Evolutionary conservation across 2,113 vertebrate genomes (phyloP), one percentile per base, ranked within the genome.

Genomic region (Suricata suricatta): DNA sequence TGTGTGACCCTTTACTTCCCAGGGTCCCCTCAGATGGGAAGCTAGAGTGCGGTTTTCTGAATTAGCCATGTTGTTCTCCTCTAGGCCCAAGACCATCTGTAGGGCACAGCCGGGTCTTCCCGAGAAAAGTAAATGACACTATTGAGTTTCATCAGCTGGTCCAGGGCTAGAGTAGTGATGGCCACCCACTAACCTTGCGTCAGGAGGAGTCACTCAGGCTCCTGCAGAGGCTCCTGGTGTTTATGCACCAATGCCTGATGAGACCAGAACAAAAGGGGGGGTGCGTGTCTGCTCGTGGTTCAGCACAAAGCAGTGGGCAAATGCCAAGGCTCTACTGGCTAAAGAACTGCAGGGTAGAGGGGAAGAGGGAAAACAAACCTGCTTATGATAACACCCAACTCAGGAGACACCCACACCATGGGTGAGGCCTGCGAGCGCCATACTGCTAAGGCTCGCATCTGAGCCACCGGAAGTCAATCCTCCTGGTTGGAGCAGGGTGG

Each of bases 171-270:
- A 25, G n/a, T 4, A 7, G 9, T 29, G 33, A 44, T 16, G 52
- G 80, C 88, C 25, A 12, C 52, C 19, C 25, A 13, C 0, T 12
- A 44, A n/a, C 44, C 23, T 27, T 38, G 72, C 47, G 12, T 68
- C n/a, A 3, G 7, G 68, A 84, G 50, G 79, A 86, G 52, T 60
- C 33, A 3, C 60, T 66, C 29, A 6, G 52, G 23, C 12, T 88
- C 64, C 41, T 17, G 10, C 47, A 41, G 25, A 52, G 9, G 25
- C 44, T 57, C 41, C 12, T 16, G 7, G 15, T 2, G 5, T 8
- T 8, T 16, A 14, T 5, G 16, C 2, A 54, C 44, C 50, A 52
- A 13, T 0, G 11, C 33, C 44, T 27, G 17, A 4, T 0, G 23
- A 69, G 71, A 47, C 19, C 27, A 33, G 60, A 72, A 35, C 19